Percentiles rank a stretch among this genome's conserved stretches.
Evolutionary conservation across 2,113 vertebrate genomes (phyloP).

Genomic region (Atherinomorus stipes): DNA sequence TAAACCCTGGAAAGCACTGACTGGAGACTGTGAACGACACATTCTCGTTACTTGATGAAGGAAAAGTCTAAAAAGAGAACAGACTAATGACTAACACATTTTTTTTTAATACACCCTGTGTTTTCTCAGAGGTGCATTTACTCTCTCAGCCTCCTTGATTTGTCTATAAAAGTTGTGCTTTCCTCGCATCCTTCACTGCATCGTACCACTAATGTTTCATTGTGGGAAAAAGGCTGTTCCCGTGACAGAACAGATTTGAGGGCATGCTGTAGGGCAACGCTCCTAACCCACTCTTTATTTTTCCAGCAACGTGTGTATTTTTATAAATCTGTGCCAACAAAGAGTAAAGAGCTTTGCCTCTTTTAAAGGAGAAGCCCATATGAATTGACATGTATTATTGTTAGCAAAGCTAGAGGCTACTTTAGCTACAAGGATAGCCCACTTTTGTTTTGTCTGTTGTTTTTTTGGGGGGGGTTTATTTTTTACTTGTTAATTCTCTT

Average conservation of each 20-base stretch:
- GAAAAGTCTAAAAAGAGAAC: conserved; percentile 50
- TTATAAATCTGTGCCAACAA: conserved; percentile 51
- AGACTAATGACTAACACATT: conserved; percentile 58
- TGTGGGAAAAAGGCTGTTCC: conserved; percentile 43
- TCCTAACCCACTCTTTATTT: conserved; percentile 57
- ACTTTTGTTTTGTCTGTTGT: background rate
- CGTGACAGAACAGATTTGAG: conserved; percentile 51
- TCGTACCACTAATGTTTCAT: conserved; percentile 61
- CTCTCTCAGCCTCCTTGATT: too few relatives aligned
- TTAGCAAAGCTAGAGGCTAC: too few relatives aligned
- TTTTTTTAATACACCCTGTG: background rate
- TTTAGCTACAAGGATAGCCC: too few relatives aligned
- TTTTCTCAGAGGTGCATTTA: too few relatives aligned
- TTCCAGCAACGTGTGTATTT: conserved; percentile 13
- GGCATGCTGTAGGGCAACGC: conserved; percentile 26
- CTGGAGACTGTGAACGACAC: conserved; percentile 25
- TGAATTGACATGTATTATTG: background rate
- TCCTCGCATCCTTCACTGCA: conserved; percentile 35
- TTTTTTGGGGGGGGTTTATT: too few relatives aligned
- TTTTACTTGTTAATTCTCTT: too few relatives aligned
- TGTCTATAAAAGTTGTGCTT: conserved; percentile 57
- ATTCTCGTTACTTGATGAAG: conserved; percentile 30
- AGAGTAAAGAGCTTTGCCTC: background rate
- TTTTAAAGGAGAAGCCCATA: background rate
- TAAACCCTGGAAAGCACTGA: conserved; percentile 64